Evolutionary conservation across 2,797 vertebrate genomes (phyloP).

Genomic region (Salmo trutta): DNA sequence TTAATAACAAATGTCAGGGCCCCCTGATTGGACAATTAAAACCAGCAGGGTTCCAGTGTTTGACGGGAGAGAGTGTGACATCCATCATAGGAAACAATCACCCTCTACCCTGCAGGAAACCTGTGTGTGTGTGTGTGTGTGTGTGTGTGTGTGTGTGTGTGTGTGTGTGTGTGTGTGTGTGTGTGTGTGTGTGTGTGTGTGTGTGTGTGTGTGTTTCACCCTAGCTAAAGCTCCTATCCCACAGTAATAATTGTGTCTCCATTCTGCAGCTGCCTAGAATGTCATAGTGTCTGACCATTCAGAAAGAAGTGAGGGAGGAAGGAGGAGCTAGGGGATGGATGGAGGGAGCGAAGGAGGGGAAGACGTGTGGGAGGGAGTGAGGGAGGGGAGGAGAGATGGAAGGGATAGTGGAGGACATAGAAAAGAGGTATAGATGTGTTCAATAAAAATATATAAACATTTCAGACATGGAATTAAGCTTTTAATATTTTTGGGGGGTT

Average conservation of each 20-base stretch:
- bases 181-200: slow-evolving; percentile 5
- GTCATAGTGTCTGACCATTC: neutral
- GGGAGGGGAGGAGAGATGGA: neutral
- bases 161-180: slow-evolving; percentile 4
- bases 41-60: slow-evolving; percentile 72
- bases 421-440: neutral
- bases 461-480: neutral
- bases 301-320: neutral
- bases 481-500: no score
- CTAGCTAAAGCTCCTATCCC: neutral
- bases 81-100: slow-evolving; percentile 78
- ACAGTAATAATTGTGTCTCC: neutral
- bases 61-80: slow-evolving; percentile 74
- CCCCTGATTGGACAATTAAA: slow-evolving; percentile 79
- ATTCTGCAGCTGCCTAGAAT: neutral
- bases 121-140: slow-evolving; percentile 1
- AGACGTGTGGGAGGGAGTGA: neutral
- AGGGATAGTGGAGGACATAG: neutral
- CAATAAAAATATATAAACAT: neutral
- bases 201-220: neutral
- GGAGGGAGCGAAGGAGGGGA: neutral
- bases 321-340: neutral
- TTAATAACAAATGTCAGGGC: slow-evolving; percentile 65
- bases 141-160: neutral
- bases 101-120: slow-evolving; percentile 58